A percentile compares a stretch with the other conserved stretches of the same genome.
Conservation (phyloP, 2,888 invertebrate genomes). For the Drosophila prolongata region DNA sequence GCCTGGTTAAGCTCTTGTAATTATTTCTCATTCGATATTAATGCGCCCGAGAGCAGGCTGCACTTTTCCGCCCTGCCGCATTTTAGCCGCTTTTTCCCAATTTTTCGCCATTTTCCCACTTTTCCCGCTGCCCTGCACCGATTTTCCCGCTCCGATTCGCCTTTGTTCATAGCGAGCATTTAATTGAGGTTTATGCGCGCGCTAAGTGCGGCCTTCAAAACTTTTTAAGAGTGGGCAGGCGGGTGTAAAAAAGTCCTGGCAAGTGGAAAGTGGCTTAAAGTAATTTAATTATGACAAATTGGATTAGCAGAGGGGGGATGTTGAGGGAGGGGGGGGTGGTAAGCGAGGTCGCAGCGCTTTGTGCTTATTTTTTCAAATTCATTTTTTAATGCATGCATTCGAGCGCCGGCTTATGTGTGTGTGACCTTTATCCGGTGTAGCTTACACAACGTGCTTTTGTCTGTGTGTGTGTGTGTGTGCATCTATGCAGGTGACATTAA, state of each 20-base stretch:
- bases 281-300: slow-evolving; percentile 75
- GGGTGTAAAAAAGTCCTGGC: slow-evolving; percentile 7
- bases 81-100: background rate
- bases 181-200: slow-evolving; percentile 58
- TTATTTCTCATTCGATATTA: slow-evolving; percentile 47
- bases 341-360: slow-evolving; percentile 9
- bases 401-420: background rate
- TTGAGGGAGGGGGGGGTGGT: background rate
- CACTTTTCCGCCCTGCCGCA: slow-evolving; percentile 13
- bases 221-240: slow-evolving; percentile 29
- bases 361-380: slow-evolving; percentile 9
- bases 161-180: slow-evolving; percentile 17
- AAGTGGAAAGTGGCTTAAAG: slow-evolving; percentile 65
- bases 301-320: slow-evolving; percentile 52
- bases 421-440: slow-evolving; percentile 47
- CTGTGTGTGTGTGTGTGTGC: slow-evolving; percentile 3
- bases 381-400: slow-evolving; percentile 13
- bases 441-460: background rate
- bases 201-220: slow-evolving; percentile 51
- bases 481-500: slow-evolving; percentile 47
- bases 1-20: slow-evolving; percentile 45
- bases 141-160: slow-evolving; percentile 5
- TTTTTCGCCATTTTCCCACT: background rate
- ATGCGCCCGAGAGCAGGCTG: slow-evolving; percentile 35
- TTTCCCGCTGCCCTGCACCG: background rate